Base-by-base conservation (phyloP, 2,888 invertebrate species). In the Tipula confusa region DNA sequence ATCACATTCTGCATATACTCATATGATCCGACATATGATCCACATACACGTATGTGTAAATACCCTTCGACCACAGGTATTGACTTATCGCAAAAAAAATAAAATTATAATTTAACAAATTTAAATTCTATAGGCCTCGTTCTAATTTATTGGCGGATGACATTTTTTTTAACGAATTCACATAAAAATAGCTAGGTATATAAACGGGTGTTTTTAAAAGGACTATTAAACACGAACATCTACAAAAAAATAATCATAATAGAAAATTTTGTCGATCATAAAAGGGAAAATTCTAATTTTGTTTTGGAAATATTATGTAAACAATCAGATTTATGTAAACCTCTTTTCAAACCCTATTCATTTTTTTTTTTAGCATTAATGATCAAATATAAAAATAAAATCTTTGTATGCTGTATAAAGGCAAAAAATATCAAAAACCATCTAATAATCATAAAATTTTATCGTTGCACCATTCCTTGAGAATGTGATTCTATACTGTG, bases 371-470 rank as follows among this genome's bases (percentile, higher is more conserved):
- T 13, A 24, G 18, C 24, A 64, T 64, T 64, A 64, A 64, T 24
- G 64, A 64, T 64, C 24, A n/a, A n/a, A 64, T 64, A 64, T 33
- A 9, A 1, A 33, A 33, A 33, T 1, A 64, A 15, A 43, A 15
- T 15, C 4, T 2, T 43, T 43, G n/a, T 43, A 9, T 36, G 36
- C 11, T 9, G 31, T 38, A 64, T 64, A 64, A 33, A 33, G 64
- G n/a, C n/a, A 64, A 24, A 64, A 64, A 64, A 64, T 64, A 64
- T 64, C 64, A 64, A 64, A 64, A 64, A 64, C 64, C 64, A 64
- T 64, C 64, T 64, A 64, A 64, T 64, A 64, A 64, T 64, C 64
- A 24, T 64, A 64, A 64, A 64, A 64, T 64, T 64, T 64, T 64
- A 64, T 64, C 64, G 64, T 24, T 64, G 64, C 64, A 64, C 64